Conservation (phyloP, 2,888 invertebrate species). For the Halocaridina rubra region DNA sequence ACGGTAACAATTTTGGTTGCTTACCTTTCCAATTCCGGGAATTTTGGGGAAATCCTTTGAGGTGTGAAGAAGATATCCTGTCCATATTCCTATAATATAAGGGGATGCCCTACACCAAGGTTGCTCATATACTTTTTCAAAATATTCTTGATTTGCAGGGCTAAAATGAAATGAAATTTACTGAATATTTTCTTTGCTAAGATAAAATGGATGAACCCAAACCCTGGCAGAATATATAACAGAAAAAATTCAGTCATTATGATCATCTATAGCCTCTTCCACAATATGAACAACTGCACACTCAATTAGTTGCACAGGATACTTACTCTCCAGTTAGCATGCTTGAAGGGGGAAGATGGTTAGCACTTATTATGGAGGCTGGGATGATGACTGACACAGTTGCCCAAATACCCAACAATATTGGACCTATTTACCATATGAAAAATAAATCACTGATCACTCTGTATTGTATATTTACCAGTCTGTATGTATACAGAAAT, state of each 20-base stretch:
- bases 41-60: neutral
- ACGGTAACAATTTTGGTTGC: too few species aligned
- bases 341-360: slow-evolving; percentile 23
- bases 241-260: too few species aligned
- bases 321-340: too few species aligned
- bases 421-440: neutral
- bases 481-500: too few species aligned
- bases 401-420: slow-evolving; percentile 17
- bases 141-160: neutral
- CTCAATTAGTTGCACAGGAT: too few species aligned
- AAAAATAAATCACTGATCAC: neutral
- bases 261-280: too few species aligned
- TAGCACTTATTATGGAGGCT: neutral
- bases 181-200: neutral
- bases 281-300: too few species aligned
- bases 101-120: slow-evolving; percentile 35
- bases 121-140: slow-evolving; percentile 24
- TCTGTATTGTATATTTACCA: neutral
- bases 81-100: slow-evolving; percentile 26
- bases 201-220: neutral
- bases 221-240: neutral
- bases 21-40: neutral
- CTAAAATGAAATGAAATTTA: neutral
- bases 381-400: slow-evolving; percentile 2
- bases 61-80: slow-evolving; percentile 4